Percentiles rank a stretch among this genome's conserved stretches.
phyloP scores from a whole-genome alignment of 2,113 vertebrate genomes.

The Hypanus sabinus region DNA sequence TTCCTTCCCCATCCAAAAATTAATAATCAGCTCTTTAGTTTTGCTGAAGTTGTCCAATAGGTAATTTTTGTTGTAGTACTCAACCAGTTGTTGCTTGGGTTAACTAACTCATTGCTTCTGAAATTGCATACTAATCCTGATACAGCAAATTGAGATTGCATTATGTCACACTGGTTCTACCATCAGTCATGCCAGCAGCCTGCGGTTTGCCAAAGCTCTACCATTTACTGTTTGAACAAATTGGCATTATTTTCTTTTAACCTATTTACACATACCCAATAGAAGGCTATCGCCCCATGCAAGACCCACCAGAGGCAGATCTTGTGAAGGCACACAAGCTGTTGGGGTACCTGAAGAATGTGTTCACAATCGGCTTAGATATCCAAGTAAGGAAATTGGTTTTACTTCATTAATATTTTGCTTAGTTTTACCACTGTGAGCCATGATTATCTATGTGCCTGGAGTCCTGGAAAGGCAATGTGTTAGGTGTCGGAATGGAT shows the following conservation, averaged over 20 bases:
- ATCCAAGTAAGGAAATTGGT: slow-evolving; percentile 58
- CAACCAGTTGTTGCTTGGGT: no score
- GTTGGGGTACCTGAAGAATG: slow-evolving; percentile 75
- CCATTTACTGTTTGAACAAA: neutral
- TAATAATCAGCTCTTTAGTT: no score
- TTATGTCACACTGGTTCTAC: neutral
- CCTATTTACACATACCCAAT: slow-evolving; percentile 74
- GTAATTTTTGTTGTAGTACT: no score
- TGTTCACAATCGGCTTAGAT: slow-evolving; percentile 73
- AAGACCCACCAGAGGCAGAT: slow-evolving; percentile 75
- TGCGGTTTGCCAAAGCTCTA: neutral
- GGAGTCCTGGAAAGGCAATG: neutral
- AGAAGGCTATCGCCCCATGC: slow-evolving; percentile 80
- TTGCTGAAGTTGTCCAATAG: no score
- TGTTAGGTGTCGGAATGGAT: no score
- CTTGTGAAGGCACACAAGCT: slow-evolving; percentile 75
- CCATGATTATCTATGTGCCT: neutral
- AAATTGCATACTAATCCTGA: neutral
- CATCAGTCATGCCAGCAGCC: neutral
- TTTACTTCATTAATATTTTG: neutral
- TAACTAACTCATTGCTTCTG: neutral
- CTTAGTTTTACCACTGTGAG: neutral
- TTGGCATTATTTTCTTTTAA: slow-evolving; percentile 56
- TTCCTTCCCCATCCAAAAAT: no score
- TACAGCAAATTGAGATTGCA: neutral